phyloP scores from a whole-genome alignment of 2,113 vertebrate genomes.

The Aix galericulata region DNA sequence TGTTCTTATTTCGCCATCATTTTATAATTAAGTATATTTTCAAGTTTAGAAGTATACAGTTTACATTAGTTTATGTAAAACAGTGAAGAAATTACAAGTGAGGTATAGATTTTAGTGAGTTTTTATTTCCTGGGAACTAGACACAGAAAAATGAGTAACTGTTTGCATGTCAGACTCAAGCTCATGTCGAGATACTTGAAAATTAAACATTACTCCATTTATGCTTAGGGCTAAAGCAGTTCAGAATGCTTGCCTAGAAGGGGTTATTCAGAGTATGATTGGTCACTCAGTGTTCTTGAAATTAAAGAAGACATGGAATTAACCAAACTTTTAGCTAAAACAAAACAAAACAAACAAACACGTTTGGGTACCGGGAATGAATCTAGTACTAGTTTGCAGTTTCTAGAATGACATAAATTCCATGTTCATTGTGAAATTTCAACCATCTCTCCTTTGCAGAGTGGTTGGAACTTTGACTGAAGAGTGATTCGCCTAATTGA shows the following conservation, averaged over 20 bases:
- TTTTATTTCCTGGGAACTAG: background rate
- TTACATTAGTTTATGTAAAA: constrained; percentile 63
- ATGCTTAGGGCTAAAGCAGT: background rate
- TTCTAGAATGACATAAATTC: background rate
- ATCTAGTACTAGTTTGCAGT: background rate
- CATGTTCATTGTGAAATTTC: background rate
- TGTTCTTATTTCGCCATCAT: constrained; percentile 63
- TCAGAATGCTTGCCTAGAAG: background rate
- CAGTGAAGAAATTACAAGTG: constrained; percentile 52
- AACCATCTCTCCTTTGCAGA: background rate
- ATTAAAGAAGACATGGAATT: background rate
- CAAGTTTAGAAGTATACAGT: constrained; percentile 56
- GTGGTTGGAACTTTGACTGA: background rate
- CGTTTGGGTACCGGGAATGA: background rate
- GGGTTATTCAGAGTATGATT: constrained; percentile 4
- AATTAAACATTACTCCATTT: background rate
- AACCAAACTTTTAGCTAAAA: background rate
- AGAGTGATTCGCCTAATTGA: background rate
- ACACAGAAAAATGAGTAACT: constrained; percentile 25
- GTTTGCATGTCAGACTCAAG: background rate
- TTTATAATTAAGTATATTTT: constrained; percentile 62
- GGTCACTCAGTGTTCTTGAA: constrained; percentile 8
- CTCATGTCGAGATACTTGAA: constrained; percentile 44
- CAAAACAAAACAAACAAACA: background rate
- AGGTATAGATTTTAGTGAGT: constrained; percentile 7